Evolutionary conservation across 2,888 invertebrate species (phyloP).

Genomic region (Euphydryas editha): DNA sequence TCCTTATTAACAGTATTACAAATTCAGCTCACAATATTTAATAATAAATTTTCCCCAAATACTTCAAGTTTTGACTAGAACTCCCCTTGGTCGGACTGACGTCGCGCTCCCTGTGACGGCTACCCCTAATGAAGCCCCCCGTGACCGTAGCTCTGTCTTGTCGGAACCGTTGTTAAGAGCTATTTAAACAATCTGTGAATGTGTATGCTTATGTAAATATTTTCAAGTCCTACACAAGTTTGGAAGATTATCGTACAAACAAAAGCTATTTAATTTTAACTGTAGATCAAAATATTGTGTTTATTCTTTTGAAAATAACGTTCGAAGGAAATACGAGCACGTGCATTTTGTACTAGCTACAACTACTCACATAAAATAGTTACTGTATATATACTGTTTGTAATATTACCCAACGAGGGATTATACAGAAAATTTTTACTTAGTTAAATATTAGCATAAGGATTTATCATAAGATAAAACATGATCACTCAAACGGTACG

Average conservation of each 20-base stretch:
- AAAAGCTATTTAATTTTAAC: neutral
- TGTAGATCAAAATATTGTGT: neutral
- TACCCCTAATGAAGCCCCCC: slow-evolving; percentile 71
- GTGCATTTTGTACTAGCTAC: no score
- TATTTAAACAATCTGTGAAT: slow-evolving; percentile 23
- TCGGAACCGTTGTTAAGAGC: slow-evolving; percentile 48
- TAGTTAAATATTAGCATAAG: slow-evolving; percentile 37
- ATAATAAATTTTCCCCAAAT: neutral
- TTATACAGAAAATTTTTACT: slow-evolving; percentile 28
- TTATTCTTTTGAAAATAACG: neutral
- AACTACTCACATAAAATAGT: no score
- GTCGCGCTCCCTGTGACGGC: slow-evolving; percentile 59
- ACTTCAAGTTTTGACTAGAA: slow-evolving; percentile 24
- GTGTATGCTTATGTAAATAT: slow-evolving; percentile 8
- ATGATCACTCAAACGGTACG: slow-evolving; percentile 58
- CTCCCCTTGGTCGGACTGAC: slow-evolving; percentile 52
- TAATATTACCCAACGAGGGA: slow-evolving; percentile 20
- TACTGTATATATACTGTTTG: slow-evolving; percentile 8
- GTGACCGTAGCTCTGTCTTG: slow-evolving; percentile 56
- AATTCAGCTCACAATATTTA: neutral
- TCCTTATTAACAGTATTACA: neutral
- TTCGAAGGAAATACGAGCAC: no score
- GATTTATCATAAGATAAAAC: slow-evolving; percentile 40
- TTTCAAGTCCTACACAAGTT: neutral
- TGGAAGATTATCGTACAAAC: neutral